phyloP scores from a whole-genome alignment of 1,140 invertebrate genomes.

The Solenopsis invicta region DNA sequence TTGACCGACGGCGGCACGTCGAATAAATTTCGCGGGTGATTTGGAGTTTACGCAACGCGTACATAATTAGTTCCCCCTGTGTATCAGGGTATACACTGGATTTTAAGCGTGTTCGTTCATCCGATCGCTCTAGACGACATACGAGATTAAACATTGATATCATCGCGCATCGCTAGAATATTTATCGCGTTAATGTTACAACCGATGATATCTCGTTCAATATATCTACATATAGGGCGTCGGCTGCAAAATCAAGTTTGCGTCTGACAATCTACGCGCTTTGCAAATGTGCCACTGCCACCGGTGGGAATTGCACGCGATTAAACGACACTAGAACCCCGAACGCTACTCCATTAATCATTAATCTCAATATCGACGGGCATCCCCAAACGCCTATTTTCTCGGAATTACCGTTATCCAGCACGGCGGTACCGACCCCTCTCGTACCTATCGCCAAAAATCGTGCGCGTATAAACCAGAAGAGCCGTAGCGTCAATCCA shows the following conservation, averaged over 20 bases:
- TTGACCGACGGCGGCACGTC: not conserved
- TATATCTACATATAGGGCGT: constrained; percentile 19
- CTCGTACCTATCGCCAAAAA: constrained; percentile 32
- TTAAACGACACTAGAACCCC: constrained; percentile 50
- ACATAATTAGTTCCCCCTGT: constrained; percentile 21
- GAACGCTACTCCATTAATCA: constrained; percentile 60
- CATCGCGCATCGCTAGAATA: constrained; percentile 25
- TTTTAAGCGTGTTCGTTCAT: constrained; percentile 37
- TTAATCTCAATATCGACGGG: constrained; percentile 52
- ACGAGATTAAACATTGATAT: constrained; percentile 59
- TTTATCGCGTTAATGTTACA: constrained; percentile 43
- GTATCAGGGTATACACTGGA: constrained; percentile 38
- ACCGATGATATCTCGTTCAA: constrained; percentile 47
- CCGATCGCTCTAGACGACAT: constrained; percentile 4
- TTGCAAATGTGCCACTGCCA: constrained; percentile 28
- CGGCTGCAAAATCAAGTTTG: constrained; percentile 39
- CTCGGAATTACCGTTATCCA: constrained; percentile 56
- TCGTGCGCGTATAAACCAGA: constrained; percentile 48
- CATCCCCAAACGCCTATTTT: constrained; percentile 45
- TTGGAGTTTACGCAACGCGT: constrained; percentile 29
- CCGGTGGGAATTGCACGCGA: constrained; percentile 42
- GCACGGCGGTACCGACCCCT: not conserved
- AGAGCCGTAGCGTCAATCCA: constrained; percentile 19
- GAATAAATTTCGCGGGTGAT: constrained; percentile 19
- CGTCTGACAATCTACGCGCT: constrained; percentile 24